Evolutionary conservation across 2,113 vertebrate genomes (phyloP), one percentile per base, ranked within the genome.

Genomic region (Eolophus roseicapilla): DNA sequence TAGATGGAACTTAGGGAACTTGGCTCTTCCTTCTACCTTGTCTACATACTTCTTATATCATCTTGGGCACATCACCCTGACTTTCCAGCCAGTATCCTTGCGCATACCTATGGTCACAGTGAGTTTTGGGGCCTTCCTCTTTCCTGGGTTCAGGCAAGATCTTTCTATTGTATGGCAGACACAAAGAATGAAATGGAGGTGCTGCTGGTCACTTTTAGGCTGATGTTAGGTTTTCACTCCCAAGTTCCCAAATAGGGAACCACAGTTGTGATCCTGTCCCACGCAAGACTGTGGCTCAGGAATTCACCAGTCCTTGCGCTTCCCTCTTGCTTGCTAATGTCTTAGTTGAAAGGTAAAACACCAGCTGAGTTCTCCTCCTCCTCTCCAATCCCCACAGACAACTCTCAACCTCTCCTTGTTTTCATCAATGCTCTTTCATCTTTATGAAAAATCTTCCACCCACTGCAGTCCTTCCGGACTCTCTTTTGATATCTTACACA

Each of bases 311-410:
- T 60, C 28, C 39, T 75, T 52, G 28, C 5, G 14, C 46, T 25
- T 41, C 44, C 33, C 63, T 49, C 24, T 41, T 59, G 15, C 21
- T 35, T 74, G 31, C 21, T 28, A 15, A 19, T 33, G 25, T 17
- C 41, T 69, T 25, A 64, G 18, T 14, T 79, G 33, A 39, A 31
- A 64, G 6, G 9, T 50, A 5, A 39, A 86, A 49, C 41, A 69
- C 8, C 11, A 59, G 13, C 31, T 68, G 23, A 55, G 13, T n/a
- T 37, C 27, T 55, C 7, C 31, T 62, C 20, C 15, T 8, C 2
- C 1, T 1, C 1, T 0, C 24, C 17, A 31, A 3, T 47, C 46
- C 21, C 43, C 41, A 55, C 8, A 43, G 27, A 2, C 41, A 68
- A 4, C 13, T 47, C 15, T 49, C 39, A 47, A 6, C 19, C 6